These are phyloP conservation scores for Dasypus novemcinctus DNA, from an alignment of 2,113 vertebrate genomes.

Conservation along the genomic window DNA sequence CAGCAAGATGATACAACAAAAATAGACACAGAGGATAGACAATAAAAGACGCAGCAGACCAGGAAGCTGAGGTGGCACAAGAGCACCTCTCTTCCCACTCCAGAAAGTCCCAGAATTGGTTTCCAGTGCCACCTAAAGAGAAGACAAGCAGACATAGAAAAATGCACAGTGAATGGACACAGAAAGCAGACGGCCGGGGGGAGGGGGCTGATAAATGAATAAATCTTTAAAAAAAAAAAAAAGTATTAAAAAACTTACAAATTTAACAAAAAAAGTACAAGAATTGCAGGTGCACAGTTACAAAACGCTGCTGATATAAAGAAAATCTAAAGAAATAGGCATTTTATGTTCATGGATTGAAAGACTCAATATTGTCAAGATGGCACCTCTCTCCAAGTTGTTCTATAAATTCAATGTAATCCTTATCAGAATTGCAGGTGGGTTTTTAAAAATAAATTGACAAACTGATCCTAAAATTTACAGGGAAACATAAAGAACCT, in stretches of 20 bases:
- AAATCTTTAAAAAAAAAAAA: not conserved
- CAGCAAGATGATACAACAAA: too few species aligned
- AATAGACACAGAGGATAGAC: too few species aligned
- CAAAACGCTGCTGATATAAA: not conserved
- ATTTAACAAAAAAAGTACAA: not conserved
- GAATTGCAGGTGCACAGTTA: not conserved
- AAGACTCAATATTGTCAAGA: not conserved
- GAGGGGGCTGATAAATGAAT: too few species aligned
- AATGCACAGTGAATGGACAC: too few species aligned
- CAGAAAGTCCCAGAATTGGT: too few species aligned
- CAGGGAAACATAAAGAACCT: not conserved
- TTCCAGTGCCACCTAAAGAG: too few species aligned
- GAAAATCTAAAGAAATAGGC: not conserved
- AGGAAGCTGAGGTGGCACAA: too few species aligned
- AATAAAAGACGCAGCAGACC: too few species aligned
- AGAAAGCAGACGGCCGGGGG: too few species aligned
- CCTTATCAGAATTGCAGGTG: not conserved
- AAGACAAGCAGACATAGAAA: too few species aligned
- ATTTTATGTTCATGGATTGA: not conserved
- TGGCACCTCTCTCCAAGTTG: not conserved
- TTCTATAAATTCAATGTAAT: not conserved
- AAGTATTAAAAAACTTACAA: not conserved
- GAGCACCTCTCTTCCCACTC: too few species aligned
- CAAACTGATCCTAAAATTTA: conserved; percentile 39
- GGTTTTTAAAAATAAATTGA: too few species aligned